Base-by-base conservation (phyloP, 2,888 invertebrate genomes). In the Mesochorus sp. region DNA sequence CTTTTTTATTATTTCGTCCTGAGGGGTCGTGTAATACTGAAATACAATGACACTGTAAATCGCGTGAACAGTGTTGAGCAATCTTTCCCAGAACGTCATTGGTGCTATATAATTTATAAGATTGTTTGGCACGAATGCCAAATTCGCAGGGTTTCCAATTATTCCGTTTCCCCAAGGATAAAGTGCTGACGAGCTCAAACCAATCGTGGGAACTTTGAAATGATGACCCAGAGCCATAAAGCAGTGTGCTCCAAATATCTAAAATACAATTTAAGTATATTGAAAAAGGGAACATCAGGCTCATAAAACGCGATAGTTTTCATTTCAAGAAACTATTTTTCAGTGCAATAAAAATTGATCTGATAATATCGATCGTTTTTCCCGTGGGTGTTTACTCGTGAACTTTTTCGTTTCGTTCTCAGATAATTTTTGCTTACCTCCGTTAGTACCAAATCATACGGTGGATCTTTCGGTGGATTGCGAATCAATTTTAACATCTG, bases 231-330 rank as follows among this genome's bases (percentile, higher is more conserved):
- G 34, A 0, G 85, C 84, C 1, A 84, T 80, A 51, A 83, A 88
- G 71, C 89, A 88, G 0, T 86, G 83, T 0, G 87, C 86, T 0
- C 85, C 84, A 26, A 89, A 88, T 2, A 86, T 71, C 88, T 86
- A 59, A 57, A 82, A 71, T 57, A 49, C 1, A 12, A 62, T 44
- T 24, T 26, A n/a, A 44, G 12, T 44, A 14, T 5, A 2, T 2
- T 47, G n/a, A 39, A 4, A 8, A 3, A n/a, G 39, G 2, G 17
- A 37, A 2, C 19, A 57, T 24, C 10, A 61, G 2, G 8, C 12
- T 10, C 26, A 2, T 47, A 31, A 2, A 62, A 44, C 12, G 14
- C 34, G 24, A 26, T 10, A 8, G 8, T 5, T 31, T 31, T 31
- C 31, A 5, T 2, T n/a, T 37, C 37, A 37, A 31, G 31, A 37